phyloP scores from a whole-genome alignment of 2,888 invertebrate genomes.

The Acrocera orbiculus region DNA sequence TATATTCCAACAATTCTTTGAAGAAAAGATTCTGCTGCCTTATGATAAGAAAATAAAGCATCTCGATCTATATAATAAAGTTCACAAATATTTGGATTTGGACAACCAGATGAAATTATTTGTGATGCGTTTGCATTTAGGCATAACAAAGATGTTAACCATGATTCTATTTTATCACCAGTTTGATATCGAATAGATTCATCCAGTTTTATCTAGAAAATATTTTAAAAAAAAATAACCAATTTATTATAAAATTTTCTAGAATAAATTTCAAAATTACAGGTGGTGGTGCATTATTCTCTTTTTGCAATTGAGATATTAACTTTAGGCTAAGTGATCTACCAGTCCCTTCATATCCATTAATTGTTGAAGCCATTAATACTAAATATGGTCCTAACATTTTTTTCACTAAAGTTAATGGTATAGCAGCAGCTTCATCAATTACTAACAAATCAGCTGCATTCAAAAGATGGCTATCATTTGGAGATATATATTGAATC shows the following conservation, averaged over 20 bases:
- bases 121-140: constrained; percentile 60
- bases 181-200: constrained; percentile 89
- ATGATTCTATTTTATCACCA: constrained; percentile 73
- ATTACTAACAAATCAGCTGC: constrained; percentile 92
- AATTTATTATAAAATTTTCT: background rate
- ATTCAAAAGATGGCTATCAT: constrained; percentile 69
- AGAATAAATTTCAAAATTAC: constrained; percentile 26
- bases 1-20: constrained; percentile 84
- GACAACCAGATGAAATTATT: constrained; percentile 56
- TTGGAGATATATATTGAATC: constrained; percentile 92
- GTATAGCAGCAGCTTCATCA: constrained; percentile 98
- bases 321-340: constrained; percentile 88
- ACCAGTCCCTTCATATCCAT: constrained; percentile 97
- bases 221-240: background rate
- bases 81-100: constrained; percentile 76
- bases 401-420: constrained; percentile 75
- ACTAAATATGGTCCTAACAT: constrained; percentile 83
- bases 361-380: constrained; percentile 90
- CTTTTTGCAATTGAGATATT: constrained; percentile 63
- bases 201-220: constrained; percentile 52
- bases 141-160: constrained; percentile 84
- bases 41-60: constrained; percentile 91
- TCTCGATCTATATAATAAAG: constrained; percentile 78
- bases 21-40: constrained; percentile 80
- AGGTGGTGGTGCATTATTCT: constrained; percentile 41